Evolutionary conservation across 2,113 vertebrate species (phyloP).

Genomic region (Laticauda colubrina): DNA sequence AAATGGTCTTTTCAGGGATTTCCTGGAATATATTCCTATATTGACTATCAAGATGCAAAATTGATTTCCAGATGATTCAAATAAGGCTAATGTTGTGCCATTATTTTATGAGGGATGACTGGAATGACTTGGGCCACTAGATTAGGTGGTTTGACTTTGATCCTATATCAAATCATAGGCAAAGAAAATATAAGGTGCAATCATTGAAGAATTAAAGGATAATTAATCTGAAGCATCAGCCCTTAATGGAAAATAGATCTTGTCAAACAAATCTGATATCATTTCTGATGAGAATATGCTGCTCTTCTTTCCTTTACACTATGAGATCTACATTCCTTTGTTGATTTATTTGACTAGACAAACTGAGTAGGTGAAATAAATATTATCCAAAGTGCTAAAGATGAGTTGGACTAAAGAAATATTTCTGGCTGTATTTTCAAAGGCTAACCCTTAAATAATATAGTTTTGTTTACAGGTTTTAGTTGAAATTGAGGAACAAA

Average conservation of each 20-base stretch:
- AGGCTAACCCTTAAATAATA: constrained; percentile 23
- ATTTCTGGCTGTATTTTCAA: constrained; percentile 24
- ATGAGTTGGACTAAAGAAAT: constrained; percentile 17
- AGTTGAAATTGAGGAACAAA: constrained; percentile 20
- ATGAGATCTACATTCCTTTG: neutral
- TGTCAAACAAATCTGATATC: constrained; percentile 33
- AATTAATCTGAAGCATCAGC: constrained; percentile 34
- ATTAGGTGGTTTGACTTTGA: constrained; percentile 25
- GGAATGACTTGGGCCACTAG: constrained; percentile 16
- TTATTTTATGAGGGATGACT: constrained; percentile 22
- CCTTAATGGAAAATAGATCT: constrained; percentile 34
- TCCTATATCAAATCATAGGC: constrained; percentile 13
- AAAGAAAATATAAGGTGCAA: constrained; percentile 24
- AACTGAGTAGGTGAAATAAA: constrained; percentile 24
- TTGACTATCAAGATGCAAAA: constrained; percentile 6
- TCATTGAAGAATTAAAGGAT: constrained; percentile 33
- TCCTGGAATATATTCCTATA: neutral
- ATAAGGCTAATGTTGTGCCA: constrained; percentile 8
- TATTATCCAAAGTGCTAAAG: constrained; percentile 37
- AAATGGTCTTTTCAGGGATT: neutral
- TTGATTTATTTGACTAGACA: constrained; percentile 27
- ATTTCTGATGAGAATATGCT: constrained; percentile 38
- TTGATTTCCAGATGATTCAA: constrained; percentile 4
- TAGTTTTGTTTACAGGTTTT: constrained; percentile 21
- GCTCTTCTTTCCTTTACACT: constrained; percentile 23